phyloP scores from a whole-genome alignment of 2,888 invertebrate species.

The Volucella zonaria region DNA sequence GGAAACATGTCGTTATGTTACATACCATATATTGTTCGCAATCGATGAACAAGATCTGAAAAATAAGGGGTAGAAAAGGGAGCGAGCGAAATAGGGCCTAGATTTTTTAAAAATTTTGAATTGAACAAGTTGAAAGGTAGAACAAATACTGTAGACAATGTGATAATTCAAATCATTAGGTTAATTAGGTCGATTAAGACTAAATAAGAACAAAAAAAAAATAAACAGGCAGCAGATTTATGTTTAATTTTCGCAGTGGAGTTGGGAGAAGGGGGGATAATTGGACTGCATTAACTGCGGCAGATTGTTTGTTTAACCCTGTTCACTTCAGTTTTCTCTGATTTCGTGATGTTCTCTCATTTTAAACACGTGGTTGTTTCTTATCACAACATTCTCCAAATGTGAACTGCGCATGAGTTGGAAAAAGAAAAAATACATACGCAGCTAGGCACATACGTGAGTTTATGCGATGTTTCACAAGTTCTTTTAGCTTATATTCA shows the following conservation, averaged over 20 bases:
- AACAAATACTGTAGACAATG: constrained; percentile 42
- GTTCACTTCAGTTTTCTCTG: constrained; percentile 34
- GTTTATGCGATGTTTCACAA: constrained; percentile 24
- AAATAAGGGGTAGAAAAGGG: constrained; percentile 11
- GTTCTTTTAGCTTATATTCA: not conserved
- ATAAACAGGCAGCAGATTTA: constrained; percentile 44
- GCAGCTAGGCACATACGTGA: no score
- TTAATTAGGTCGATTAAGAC: constrained; percentile 63
- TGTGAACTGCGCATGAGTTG: constrained; percentile 46
- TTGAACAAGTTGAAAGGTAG: constrained; percentile 32
- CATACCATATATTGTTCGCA: constrained; percentile 4
- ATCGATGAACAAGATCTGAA: constrained; percentile 2
- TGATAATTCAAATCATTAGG: constrained; percentile 58
- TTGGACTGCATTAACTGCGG: constrained; percentile 61
- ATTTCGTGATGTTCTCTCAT: constrained; percentile 23
- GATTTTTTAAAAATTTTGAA: constrained; percentile 20
- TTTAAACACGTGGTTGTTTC: constrained; percentile 58
- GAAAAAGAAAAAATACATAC: not conserved
- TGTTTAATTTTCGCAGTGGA: constrained; percentile 39
- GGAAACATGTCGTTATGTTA: constrained; percentile 17
- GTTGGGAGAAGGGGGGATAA: constrained; percentile 30
- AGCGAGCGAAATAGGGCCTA: constrained; percentile 23
- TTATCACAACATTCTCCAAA: constrained; percentile 39
- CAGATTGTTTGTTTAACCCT: constrained; percentile 51
- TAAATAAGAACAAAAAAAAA: constrained; percentile 52